Percentiles rank a stretch among this genome's conserved stretches.
phyloP scores from a whole-genome alignment of 2,113 vertebrate genomes.

The Ramphastos sulfuratus region DNA sequence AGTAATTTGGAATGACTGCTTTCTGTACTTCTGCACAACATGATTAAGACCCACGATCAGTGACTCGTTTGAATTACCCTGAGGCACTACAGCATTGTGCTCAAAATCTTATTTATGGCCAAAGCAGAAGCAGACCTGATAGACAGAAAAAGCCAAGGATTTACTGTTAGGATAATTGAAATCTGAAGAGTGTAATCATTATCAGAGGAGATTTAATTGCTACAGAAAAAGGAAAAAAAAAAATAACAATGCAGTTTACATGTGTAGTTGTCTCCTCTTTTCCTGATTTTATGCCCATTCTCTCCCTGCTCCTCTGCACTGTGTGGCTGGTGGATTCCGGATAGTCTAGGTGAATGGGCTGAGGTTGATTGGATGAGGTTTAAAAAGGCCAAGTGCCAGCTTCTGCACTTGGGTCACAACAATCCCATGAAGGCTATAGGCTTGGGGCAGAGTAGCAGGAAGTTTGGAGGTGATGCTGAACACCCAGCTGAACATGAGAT shows the following conservation, averaged over 20 bases:
- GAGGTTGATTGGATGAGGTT: no score
- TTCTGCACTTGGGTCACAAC: no score
- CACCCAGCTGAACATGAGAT: no score
- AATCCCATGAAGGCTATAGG: no score
- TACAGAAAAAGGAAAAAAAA: neutral
- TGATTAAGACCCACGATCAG: neutral
- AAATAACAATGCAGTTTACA: neutral
- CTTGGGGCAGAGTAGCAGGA: no score
- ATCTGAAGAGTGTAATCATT: neutral
- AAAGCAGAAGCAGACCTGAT: neutral
- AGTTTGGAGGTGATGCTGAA: no score
- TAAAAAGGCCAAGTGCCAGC: no score
- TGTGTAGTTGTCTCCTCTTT: neutral
- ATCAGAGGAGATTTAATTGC: neutral
- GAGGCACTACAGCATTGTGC: neutral
- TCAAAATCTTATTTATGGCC: slow-evolving; percentile 10
- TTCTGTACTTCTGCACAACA: neutral
- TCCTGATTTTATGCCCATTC: neutral
- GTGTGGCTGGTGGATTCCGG: neutral
- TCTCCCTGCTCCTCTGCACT: neutral
- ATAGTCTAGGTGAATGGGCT: neutral
- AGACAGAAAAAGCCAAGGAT: neutral
- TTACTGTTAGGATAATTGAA: neutral
- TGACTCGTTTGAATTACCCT: slow-evolving; percentile 18
- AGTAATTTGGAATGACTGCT: neutral